Percentiles rank a stretch among this genome's conserved stretches.
These are phyloP conservation scores for Entomobrya proxima DNA, from an alignment of 2,888 invertebrate genomes.

Conservation along the genomic window DNA sequence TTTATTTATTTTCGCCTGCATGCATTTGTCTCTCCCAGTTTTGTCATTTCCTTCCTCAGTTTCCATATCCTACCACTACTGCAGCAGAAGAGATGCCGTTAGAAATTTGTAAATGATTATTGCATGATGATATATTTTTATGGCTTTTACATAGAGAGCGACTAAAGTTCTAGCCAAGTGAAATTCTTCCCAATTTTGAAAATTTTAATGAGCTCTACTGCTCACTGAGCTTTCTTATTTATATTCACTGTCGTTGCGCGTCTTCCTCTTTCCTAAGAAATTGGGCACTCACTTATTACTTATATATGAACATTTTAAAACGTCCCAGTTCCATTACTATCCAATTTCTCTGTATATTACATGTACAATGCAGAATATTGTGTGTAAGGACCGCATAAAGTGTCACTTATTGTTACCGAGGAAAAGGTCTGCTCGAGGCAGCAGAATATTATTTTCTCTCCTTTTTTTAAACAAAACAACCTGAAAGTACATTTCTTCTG, in stretches of 20 bases:
- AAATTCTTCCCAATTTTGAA: slow-evolving; percentile 12
- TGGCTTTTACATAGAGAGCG: not conserved
- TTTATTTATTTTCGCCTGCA: slow-evolving; percentile 3
- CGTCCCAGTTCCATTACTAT: too few relatives aligned
- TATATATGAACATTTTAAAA: too few relatives aligned
- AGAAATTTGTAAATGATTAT: slow-evolving; percentile 27
- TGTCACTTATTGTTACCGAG: too few relatives aligned
- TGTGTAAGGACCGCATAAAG: too few relatives aligned
- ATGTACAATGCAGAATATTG: too few relatives aligned
- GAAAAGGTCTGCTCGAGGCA: too few relatives aligned
- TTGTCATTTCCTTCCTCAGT: not conserved
- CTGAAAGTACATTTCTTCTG: too few relatives aligned
- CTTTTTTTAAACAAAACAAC: too few relatives aligned
- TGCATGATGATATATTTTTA: not conserved
- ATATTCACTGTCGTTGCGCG: not conserved
- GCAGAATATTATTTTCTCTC: too few relatives aligned
- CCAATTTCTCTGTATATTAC: too few relatives aligned
- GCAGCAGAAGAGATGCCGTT: not conserved
- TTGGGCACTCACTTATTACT: not conserved
- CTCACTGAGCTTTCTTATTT: not conserved
- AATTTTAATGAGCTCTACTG: slow-evolving; percentile 7
- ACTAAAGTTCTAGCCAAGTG: not conserved
- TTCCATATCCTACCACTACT: not conserved
- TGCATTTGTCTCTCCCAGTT: slow-evolving; percentile 7
- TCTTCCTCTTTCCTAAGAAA: not conserved